Evolutionary conservation across 1,140 invertebrate species (phyloP), one percentile per base, ranked within the genome.

Genomic region (Drosophila obscura): DNA sequence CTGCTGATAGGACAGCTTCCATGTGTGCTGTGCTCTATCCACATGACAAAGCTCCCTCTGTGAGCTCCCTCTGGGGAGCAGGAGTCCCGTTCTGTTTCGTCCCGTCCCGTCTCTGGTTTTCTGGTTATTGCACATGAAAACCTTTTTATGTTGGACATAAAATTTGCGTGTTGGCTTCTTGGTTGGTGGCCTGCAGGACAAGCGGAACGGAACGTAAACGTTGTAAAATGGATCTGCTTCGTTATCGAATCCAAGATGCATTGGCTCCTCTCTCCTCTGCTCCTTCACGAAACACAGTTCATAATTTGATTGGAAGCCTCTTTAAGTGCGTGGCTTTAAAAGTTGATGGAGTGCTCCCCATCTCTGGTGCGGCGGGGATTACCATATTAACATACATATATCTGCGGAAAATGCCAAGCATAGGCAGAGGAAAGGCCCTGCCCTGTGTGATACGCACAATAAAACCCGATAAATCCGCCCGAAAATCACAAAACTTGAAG

Each of bases 391-490:
- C 72, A 80, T 80, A 80, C 80, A 80, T 80, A 72, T 80, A 80
- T 85, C 81, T 85, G 73, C 56, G 66, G 61, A 64, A 69, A 87
- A 87, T 88, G 83, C 72, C 79, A 87, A 88, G 67, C 63, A 43
- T 24, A 55, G 13, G 48, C 31, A 16, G 16, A 19, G 55, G 24
- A 13, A 56, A 56, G 69, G 35, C 51, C 61, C 15, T 64, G 72
- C n/a, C n/a, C 19, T 66, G 52, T 73, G 52, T 73, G 83, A 60
- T 83, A 88, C 83, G 79, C 83, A 83, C 83, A 88, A 88, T 88
- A 88, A 88, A 87, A 79, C 75, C 83, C 78, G 67, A 79, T 83
- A 87, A 87, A 87, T 87, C 83, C 82, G 45, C 72, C 72, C 57
- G 31, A 68, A 79, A 88, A 88, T 88, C 83, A 88, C 75, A 87